Percentiles rank a stretch among this genome's conserved stretches.
Conservation (phyloP, 2,888 invertebrate genomes). For the Orthosia cruda region DNA sequence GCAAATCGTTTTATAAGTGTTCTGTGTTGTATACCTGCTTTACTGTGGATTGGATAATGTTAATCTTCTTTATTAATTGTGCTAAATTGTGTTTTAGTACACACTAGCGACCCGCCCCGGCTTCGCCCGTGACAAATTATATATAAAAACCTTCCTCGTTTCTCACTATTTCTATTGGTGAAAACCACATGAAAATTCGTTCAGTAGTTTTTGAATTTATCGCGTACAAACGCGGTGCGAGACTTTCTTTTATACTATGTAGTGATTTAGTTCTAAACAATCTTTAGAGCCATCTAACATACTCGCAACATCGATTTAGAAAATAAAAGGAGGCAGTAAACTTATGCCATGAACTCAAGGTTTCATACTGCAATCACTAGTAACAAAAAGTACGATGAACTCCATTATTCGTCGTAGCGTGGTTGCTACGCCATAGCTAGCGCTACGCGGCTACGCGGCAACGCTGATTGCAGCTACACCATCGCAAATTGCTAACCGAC, state of each 20-base stretch:
- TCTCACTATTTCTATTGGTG: no score
- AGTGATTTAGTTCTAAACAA: neutral
- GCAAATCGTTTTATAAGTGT: constrained; percentile 65
- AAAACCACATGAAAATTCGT: no score
- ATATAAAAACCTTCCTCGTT: no score
- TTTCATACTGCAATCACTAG: constrained; percentile 16
- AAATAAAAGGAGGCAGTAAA: neutral
- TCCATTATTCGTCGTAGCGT: neutral
- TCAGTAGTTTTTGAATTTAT: no score
- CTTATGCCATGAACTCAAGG: constrained; percentile 12
- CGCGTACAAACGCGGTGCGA: no score
- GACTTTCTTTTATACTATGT: no score
- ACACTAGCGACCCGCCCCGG: no score
- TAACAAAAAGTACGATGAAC: neutral
- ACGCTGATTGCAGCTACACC: constrained; percentile 38
- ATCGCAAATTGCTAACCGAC: constrained; percentile 27
- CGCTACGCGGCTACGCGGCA: constrained; percentile 22
- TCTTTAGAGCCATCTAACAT: neutral
- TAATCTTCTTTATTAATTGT: constrained; percentile 26
- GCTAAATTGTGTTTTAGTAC: neutral
- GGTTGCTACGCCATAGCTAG: constrained; percentile 29
- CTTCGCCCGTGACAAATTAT: no score
- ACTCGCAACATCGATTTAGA: neutral
- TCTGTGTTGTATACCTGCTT: constrained; percentile 45
- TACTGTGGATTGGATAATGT: no score